These are phyloP conservation scores for Lasioglossum figueresi DNA, from an alignment of 2,888 invertebrate species.

Conservation along the genomic window DNA sequence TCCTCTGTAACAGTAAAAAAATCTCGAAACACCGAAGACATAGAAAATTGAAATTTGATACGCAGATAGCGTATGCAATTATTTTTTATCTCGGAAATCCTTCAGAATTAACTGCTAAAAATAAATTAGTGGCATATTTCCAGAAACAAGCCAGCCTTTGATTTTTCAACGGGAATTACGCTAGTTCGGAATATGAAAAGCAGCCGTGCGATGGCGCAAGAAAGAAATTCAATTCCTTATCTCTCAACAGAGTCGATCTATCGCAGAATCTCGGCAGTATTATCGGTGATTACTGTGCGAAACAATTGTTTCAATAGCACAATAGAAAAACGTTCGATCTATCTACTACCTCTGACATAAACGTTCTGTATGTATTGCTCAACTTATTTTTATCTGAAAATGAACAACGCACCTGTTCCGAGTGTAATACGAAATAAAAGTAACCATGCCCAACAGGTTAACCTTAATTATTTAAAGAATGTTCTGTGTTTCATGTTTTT, in stretches of 20 bases:
- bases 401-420: background rate
- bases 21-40: too few species aligned
- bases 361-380: background rate
- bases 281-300: background rate
- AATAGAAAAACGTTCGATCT: background rate
- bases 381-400: background rate
- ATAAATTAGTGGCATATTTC: too few species aligned
- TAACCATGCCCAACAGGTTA: background rate
- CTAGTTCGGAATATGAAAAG: background rate
- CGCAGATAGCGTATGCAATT: too few species aligned
- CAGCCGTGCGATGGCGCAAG: background rate
- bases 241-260: background rate
- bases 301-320: background rate
- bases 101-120: too few species aligned
- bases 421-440: constrained; percentile 6
- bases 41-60: background rate
- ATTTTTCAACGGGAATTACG: too few species aligned
- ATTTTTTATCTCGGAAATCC: too few species aligned
- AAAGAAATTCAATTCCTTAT: background rate
- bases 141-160: too few species aligned
- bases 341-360: background rate
- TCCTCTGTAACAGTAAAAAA: too few species aligned
- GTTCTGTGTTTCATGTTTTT: too few species aligned
- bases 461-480: constrained; percentile 21
- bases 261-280: background rate